A percentile compares a stretch with the other conserved stretches of the same genome.
These are phyloP conservation scores for Mactromeris polynyma DNA, from an alignment of 2,888 invertebrate genomes.

Conservation along the genomic window DNA sequence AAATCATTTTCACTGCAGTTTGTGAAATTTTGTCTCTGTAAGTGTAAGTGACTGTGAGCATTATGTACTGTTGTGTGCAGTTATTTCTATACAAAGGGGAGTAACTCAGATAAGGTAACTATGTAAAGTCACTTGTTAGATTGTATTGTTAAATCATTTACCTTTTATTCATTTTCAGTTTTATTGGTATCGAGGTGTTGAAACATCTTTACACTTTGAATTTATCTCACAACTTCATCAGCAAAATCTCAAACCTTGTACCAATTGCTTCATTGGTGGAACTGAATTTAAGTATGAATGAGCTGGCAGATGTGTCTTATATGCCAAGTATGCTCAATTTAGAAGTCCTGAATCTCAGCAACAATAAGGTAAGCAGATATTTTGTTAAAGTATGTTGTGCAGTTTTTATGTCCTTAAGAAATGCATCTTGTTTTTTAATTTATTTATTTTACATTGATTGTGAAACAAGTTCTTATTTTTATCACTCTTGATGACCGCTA, in stretches of 20 bases:
- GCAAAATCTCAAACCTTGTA: conserved; percentile 76
- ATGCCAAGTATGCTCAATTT: conserved; percentile 81
- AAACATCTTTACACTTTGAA: conserved; percentile 78
- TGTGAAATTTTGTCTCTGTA: background rate
- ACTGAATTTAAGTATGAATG: conserved; percentile 82
- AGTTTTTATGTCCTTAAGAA: no score
- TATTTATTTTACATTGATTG: no score
- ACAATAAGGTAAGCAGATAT: conserved; percentile 78
- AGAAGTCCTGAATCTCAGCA: conserved; percentile 80
- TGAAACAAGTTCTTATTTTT: no score
- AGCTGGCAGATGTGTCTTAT: conserved; percentile 78
- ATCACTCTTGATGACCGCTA: no score
- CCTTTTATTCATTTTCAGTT: conserved; percentile 69
- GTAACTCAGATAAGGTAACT: background rate
- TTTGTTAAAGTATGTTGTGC: no score
- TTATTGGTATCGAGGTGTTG: conserved; percentile 81
- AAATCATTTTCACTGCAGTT: background rate
- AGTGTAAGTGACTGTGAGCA: background rate
- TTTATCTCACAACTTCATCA: conserved; percentile 82
- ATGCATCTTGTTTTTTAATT: no score
- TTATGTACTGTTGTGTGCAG: background rate
- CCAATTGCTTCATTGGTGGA: conserved; percentile 73
- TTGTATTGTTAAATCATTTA: no score
- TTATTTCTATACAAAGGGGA: background rate
- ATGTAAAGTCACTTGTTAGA: no score